These are phyloP conservation scores for Bubo scandiacus DNA, from an alignment of 2,113 vertebrate genomes.

Conservation along the genomic window DNA sequence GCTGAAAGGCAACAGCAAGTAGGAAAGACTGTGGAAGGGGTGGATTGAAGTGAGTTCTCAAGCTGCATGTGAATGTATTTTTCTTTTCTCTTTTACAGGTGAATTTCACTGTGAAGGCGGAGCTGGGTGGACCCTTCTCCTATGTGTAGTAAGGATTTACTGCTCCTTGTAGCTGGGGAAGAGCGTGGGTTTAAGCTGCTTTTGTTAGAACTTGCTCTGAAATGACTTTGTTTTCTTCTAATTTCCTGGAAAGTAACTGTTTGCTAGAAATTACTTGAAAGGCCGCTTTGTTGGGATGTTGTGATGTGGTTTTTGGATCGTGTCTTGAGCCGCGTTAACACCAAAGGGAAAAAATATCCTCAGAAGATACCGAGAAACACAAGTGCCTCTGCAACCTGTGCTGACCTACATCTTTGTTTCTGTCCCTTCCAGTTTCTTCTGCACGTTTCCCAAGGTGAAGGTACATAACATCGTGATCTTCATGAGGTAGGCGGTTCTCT, in stretches of 20 bases:
- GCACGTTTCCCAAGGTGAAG: conserved; percentile 85
- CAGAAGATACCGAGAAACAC: not conserved
- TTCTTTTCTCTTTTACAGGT: conserved; percentile 72
- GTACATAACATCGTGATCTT: conserved; percentile 92
- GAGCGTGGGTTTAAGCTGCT: not conserved
- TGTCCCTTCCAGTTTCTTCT: conserved; percentile 82
- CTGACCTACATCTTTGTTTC: not conserved
- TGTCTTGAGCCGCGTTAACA: not conserved
- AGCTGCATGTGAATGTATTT: not conserved
- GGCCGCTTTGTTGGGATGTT: not conserved
- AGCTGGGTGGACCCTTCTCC: conserved; percentile 84
- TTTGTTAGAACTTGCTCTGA: not conserved
- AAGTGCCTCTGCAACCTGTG: not conserved
- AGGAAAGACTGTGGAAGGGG: too few species aligned
- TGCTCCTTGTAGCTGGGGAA: not conserved
- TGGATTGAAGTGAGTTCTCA: not conserved
- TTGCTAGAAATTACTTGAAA: not conserved
- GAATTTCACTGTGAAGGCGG: conserved; percentile 86
- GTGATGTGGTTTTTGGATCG: accelerated
- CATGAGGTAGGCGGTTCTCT: conserved; percentile 81
- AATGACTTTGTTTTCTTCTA: not conserved
- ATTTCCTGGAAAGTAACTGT: not conserved
- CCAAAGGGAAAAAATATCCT: not conserved
- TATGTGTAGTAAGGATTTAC: conserved; percentile 88
- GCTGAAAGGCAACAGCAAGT: accelerated